phyloP scores from a whole-genome alignment of 2,113 vertebrate species.

The Aldabrachelys gigantea region DNA sequence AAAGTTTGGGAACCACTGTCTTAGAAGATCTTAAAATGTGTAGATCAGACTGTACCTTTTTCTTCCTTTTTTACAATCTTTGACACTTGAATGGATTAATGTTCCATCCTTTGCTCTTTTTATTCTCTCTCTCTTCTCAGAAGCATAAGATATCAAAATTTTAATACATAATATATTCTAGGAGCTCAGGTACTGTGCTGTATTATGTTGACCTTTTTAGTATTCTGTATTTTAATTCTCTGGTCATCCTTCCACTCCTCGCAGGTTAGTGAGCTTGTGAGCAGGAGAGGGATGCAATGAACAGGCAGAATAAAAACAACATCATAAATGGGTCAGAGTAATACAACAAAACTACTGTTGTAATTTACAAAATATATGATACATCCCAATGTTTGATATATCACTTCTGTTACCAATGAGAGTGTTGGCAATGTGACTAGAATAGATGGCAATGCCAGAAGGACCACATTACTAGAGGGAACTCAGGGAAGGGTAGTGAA shows the following conservation, averaged over 20 bases:
- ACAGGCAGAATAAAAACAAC: neutral
- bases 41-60: neutral
- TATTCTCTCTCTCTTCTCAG: neutral
- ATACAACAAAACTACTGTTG: neutral
- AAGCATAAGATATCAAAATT: neutral
- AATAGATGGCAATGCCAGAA: neutral
- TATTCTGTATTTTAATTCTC: conserved; percentile 50
- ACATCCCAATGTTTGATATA: neutral
- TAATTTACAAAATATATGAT: neutral
- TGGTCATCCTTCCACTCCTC: conserved; percentile 11
- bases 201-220: conserved; percentile 46
- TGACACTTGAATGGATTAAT: neutral
- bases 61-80: neutral
- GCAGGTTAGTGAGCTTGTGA: neutral
- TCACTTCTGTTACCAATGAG: neutral
- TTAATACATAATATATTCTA: neutral
- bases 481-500: neutral
- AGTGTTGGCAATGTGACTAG: neutral
- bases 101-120: neutral
- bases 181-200: neutral
- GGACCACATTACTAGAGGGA: neutral
- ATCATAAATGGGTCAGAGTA: neutral
- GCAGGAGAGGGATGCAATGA: neutral
- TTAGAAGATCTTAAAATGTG: rapidly evolving
- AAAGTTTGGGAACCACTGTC: neutral